Conservation (phyloP, 2,113 vertebrate species). For the Phrynosoma platyrhinos region DNA sequence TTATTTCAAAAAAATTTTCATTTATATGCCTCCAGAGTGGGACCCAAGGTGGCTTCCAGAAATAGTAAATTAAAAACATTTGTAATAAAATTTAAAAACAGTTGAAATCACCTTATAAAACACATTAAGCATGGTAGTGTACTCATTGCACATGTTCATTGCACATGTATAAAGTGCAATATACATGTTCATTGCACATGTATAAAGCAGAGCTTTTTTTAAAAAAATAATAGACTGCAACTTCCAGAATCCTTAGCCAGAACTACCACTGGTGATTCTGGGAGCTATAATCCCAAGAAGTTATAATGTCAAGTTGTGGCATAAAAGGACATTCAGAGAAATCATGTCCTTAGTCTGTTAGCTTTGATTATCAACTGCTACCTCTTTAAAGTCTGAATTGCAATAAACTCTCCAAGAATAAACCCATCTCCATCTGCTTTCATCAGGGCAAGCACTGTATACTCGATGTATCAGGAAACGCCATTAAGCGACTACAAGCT, state of each 20-base stretch:
- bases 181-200: background rate
- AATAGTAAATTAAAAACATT: too few relatives aligned
- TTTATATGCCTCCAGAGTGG: too few relatives aligned
- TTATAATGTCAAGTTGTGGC: too few relatives aligned
- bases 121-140: too few relatives aligned
- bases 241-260: too few relatives aligned
- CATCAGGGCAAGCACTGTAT: conserved; percentile 97
- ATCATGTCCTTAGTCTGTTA: background rate
- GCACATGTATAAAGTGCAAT: background rate
- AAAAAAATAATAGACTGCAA: too few relatives aligned
- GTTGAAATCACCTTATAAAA: too few relatives aligned
- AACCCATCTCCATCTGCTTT: conserved; percentile 61
- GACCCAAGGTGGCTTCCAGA: too few relatives aligned
- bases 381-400: fast-evolving
- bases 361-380: background rate
- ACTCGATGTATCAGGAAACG: conserved; percentile 97
- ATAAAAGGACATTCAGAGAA: background rate
- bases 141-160: too few relatives aligned
- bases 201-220: background rate
- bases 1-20: too few relatives aligned
- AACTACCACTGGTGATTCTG: background rate
- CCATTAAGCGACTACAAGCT: conserved; percentile 97
- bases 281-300: too few relatives aligned
- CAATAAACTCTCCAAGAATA: conserved; percentile 48
- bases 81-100: too few relatives aligned